Evolutionary conservation across 2,797 vertebrate genomes (phyloP).

Genomic region (Remorina albescens): DNA sequence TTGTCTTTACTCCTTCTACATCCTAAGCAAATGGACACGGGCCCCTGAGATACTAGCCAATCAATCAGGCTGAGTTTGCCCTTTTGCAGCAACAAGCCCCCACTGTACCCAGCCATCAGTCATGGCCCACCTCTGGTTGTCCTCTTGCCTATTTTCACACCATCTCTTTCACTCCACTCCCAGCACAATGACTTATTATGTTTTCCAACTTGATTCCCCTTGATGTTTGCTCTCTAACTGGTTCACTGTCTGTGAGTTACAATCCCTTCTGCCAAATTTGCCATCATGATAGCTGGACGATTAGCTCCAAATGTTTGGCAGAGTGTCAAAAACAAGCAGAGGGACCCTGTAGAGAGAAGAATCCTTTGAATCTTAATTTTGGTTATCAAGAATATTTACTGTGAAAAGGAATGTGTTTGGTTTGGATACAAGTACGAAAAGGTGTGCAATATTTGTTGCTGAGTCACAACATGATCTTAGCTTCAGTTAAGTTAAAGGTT

Average conservation of each 20-base stretch:
- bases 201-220: conserved; percentile 79
- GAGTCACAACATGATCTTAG: conserved; percentile 13
- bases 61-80: conserved; percentile 83
- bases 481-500: conserved; percentile 37
- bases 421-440: conserved; percentile 44
- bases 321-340: conserved; percentile 64
- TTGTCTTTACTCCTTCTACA: conserved; percentile 39
- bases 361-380: conserved; percentile 48
- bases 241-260: conserved; percentile 78
- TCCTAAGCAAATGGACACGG: conserved; percentile 65
- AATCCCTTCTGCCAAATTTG: conserved; percentile 77
- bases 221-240: conserved; percentile 76
- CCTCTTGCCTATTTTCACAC: conserved; percentile 81
- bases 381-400: conserved; percentile 64
- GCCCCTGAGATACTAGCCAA: conserved; percentile 69
- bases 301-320: conserved; percentile 85
- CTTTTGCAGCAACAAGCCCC: conserved; percentile 79
- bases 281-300: conserved; percentile 80
- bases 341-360: conserved; percentile 22
- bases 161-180: conserved; percentile 73
- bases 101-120: conserved; percentile 76
- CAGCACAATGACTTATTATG: conserved; percentile 80
- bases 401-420: conserved; percentile 43
- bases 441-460: conserved; percentile 7
- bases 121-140: conserved; percentile 77